Percentiles rank a stretch among this genome's conserved stretches.
phyloP scores from a whole-genome alignment of 2,888 invertebrate species.

The Mechanitis messenoides region DNA sequence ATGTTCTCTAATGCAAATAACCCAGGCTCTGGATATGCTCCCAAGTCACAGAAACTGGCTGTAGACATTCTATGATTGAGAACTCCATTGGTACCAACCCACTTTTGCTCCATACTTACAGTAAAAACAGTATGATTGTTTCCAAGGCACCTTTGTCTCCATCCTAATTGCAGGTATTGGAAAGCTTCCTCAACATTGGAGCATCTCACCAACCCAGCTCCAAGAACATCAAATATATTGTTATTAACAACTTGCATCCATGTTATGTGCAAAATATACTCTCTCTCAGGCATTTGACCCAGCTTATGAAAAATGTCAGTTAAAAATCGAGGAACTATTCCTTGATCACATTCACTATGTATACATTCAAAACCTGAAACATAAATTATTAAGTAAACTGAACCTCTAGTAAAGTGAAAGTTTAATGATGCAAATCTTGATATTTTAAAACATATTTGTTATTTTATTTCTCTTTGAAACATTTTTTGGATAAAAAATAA shows the following conservation, averaged over 20 bases:
- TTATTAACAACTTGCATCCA: conserved; percentile 85
- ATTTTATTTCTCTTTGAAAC: too few species aligned
- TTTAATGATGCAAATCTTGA: too few species aligned
- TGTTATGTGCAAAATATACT: conserved; percentile 80
- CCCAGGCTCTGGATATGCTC: conserved; percentile 78
- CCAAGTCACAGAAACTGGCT: conserved; percentile 84
- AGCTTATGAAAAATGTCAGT: conserved; percentile 83
- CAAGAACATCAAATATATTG: conserved; percentile 78
- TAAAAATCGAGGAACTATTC: conserved; percentile 82
- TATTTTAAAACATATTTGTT: too few species aligned
- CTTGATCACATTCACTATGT: conserved; percentile 82
- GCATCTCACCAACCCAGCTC: conserved; percentile 72
- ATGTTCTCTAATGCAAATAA: conserved; percentile 81
- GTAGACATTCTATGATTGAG: conserved; percentile 84
- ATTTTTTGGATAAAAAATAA: too few species aligned
- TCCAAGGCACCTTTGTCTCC: conserved; percentile 75
- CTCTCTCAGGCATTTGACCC: conserved; percentile 79
- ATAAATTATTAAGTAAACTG: neutral
- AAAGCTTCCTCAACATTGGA: conserved; percentile 84
- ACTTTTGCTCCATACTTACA: conserved; percentile 84
- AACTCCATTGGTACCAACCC: conserved; percentile 80
- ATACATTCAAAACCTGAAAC: conserved; percentile 71
- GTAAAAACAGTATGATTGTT: conserved; percentile 83
- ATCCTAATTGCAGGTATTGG: conserved; percentile 81
- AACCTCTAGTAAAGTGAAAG: neutral